Conservation (phyloP, 2,797 vertebrate genomes). For the Microctenopoma steveboyesi region DNA sequence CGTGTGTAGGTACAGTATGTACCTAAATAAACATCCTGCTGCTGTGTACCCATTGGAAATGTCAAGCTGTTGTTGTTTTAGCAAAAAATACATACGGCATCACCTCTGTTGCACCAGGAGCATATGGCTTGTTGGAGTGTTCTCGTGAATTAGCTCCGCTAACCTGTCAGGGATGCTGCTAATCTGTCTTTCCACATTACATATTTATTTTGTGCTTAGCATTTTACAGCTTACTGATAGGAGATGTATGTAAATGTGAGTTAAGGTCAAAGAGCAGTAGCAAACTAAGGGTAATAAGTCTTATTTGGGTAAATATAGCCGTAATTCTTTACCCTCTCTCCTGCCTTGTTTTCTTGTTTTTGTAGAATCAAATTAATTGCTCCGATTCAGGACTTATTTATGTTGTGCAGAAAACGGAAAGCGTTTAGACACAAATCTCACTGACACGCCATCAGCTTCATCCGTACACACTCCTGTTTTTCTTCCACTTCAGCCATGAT, state of each 20-base stretch:
- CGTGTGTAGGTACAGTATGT: conserved; percentile 38
- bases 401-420: conserved; percentile 25
- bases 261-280: not conserved
- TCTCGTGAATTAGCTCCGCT: conserved; percentile 29
- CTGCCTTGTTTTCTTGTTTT: not conserved
- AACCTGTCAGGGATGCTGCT: conserved; percentile 26
- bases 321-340: no score
- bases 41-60: conserved; percentile 51
- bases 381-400: conserved; percentile 17
- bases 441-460: conserved; percentile 32
- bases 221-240: conserved; percentile 28
- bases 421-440: conserved; percentile 33
- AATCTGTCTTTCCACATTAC: conserved; percentile 45
- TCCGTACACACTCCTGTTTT: conserved; percentile 51
- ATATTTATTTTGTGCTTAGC: conserved; percentile 42
- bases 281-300: conserved; percentile 18
- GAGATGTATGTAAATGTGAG: not conserved
- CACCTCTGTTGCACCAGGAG: conserved; percentile 28
- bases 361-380: not conserved
- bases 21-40: conserved; percentile 55
- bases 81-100: conserved; percentile 30
- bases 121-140: conserved; percentile 27
- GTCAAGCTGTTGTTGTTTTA: conserved; percentile 60
- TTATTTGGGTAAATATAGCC: not conserved
- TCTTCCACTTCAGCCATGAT: conserved; percentile 53